A percentile compares a stretch with the other conserved stretches of the same genome.
Conservation (phyloP, 2,888 invertebrate species). For the Melanostoma scalare region DNA sequence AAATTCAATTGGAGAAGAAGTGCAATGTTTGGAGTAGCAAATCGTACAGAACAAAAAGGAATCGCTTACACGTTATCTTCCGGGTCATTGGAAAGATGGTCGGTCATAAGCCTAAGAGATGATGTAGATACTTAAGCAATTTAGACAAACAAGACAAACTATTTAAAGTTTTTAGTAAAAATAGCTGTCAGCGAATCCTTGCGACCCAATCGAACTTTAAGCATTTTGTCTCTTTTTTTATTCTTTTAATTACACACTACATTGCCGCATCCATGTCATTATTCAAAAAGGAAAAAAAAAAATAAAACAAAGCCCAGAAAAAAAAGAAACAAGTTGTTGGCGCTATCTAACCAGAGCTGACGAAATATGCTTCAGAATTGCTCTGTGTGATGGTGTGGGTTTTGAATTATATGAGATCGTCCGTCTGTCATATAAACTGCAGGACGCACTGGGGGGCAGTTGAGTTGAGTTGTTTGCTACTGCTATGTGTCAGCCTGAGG, state of each 20-base stretch:
- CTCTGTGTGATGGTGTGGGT: not conserved
- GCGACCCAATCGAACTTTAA: not conserved
- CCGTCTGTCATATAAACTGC: conserved; percentile 44
- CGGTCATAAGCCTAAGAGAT: too few species aligned
- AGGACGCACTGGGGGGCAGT: conserved; percentile 39
- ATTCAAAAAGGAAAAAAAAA: conserved; percentile 40
- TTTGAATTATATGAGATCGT: conserved; percentile 48
- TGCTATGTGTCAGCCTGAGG: conserved; percentile 56
- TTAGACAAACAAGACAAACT: too few species aligned
- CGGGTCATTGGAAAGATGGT: too few species aligned
- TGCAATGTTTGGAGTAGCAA: too few species aligned
- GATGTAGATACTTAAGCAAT: too few species aligned
- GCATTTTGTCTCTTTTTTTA: conserved; percentile 19
- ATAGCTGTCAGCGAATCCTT: not conserved
- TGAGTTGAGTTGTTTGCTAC: conserved; percentile 41
- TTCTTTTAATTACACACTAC: conserved; percentile 69
- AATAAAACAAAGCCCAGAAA: conserved; percentile 19
- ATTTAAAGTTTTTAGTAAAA: too few species aligned
- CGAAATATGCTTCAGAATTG: conserved; percentile 44
- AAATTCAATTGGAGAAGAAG: too few species aligned
- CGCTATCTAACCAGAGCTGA: conserved; percentile 38
- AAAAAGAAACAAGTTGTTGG: conserved; percentile 28
- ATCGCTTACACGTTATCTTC: too few species aligned
- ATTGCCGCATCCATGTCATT: conserved; percentile 59
- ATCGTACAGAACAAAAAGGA: too few species aligned